These are phyloP conservation scores for Amphiprion percula DNA, from an alignment of 2,113 vertebrate genomes.

Conservation along the genomic window DNA sequence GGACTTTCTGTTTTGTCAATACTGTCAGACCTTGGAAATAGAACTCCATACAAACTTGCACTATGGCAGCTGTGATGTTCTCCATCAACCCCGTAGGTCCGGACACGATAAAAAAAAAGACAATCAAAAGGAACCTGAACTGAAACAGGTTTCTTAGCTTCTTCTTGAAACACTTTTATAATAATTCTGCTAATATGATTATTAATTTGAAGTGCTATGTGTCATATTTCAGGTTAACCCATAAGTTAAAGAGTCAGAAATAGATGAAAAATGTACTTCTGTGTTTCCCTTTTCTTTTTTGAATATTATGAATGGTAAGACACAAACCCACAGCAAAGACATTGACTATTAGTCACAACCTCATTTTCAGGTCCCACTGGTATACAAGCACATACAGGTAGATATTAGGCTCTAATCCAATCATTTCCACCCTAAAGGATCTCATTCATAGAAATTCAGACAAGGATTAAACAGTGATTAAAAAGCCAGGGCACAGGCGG, in stretches of 20 bases:
- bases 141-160: background rate
- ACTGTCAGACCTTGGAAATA: slow-evolving; percentile 37
- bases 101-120: background rate
- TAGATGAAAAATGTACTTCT: background rate
- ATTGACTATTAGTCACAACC: slow-evolving; percentile 18
- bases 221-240: background rate
- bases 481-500: background rate
- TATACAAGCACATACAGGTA: slow-evolving; percentile 45
- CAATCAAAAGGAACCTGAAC: background rate
- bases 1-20: slow-evolving; percentile 48
- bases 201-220: background rate
- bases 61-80: slow-evolving; percentile 9
- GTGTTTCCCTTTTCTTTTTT: slow-evolving; percentile 14
- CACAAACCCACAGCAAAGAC: background rate
- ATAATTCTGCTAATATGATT: background rate
- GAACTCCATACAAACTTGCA: slow-evolving; percentile 15
- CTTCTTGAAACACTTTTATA: slow-evolving; percentile 10
- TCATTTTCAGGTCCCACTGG: slow-evolving; percentile 45
- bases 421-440: slow-evolving; percentile 57
- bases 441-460: slow-evolving; percentile 38
- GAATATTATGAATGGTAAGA: slow-evolving; percentile 18
- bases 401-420: slow-evolving; percentile 57
- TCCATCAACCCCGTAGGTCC: slow-evolving; percentile 3
- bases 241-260: background rate
- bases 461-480: slow-evolving; percentile 12